Evolutionary conservation across 2,797 vertebrate genomes (phyloP).

Genomic region (Macrochelys suwanniensis): DNA sequence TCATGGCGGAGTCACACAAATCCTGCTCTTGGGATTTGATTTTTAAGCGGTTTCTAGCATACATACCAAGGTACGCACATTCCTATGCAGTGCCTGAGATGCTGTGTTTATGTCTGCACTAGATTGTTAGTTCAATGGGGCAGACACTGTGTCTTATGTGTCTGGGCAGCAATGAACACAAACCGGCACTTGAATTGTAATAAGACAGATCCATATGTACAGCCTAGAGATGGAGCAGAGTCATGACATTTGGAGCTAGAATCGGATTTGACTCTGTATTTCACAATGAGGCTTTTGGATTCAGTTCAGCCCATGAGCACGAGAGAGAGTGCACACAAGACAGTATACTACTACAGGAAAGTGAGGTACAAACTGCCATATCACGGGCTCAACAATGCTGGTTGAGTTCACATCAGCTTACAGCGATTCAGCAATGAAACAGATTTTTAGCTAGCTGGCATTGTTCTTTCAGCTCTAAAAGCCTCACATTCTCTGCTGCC

Average conservation of each 20-base stretch:
- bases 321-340: background rate
- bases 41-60: background rate
- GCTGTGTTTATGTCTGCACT: background rate
- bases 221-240: background rate
- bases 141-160: background rate
- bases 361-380: background rate
- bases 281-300: background rate
- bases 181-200: background rate
- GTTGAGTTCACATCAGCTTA: accelerated
- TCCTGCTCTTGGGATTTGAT: background rate
- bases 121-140: background rate
- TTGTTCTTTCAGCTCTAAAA: background rate
- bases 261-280: background rate
- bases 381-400: background rate
- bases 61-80: background rate
- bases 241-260: background rate
- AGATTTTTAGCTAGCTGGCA: background rate
- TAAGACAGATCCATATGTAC: background rate
- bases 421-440: background rate
- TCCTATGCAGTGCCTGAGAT: background rate
- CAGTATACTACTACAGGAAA: background rate
- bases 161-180: background rate
- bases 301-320: background rate
- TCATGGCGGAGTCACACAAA: background rate
- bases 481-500: background rate